Evolutionary conservation across 2,113 vertebrate genomes (phyloP).

Genomic region (Hippotragus niger): DNA sequence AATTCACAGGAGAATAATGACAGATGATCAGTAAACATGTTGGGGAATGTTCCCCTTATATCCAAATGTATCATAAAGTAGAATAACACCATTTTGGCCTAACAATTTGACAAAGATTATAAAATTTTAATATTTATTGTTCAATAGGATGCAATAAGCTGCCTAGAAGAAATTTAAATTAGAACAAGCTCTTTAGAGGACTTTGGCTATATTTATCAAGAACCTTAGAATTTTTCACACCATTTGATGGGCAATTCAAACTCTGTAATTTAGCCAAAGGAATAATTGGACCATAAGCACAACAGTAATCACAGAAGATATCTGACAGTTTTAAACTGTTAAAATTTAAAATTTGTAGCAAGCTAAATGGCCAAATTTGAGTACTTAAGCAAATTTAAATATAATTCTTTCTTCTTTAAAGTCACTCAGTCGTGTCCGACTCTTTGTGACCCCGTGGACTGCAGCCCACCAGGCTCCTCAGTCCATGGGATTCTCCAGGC

Average conservation of each 20-base stretch:
- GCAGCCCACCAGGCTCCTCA: no score
- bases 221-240: not conserved
- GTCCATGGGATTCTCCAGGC: no score
- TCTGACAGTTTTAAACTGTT: not conserved
- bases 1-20: not conserved
- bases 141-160: not conserved
- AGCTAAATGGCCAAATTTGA: not conserved
- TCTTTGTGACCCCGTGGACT: no score
- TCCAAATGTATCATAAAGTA: not conserved
- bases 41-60: not conserved
- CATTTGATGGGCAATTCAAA: not conserved
- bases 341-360: not conserved
- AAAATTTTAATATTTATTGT: not conserved
- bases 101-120: not conserved
- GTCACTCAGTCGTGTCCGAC: no score
- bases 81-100: not conserved
- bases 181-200: not conserved
- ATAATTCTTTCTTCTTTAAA: not conserved
- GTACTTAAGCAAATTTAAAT: not conserved
- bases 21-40: not conserved
- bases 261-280: not conserved
- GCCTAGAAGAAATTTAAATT: not conserved
- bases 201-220: not conserved
- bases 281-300: not conserved
- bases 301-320: not conserved